Evolutionary conservation across 1,140 invertebrate species (phyloP), one percentile per base, ranked within the genome.

Genomic region (Mactra quadrangularis): DNA sequence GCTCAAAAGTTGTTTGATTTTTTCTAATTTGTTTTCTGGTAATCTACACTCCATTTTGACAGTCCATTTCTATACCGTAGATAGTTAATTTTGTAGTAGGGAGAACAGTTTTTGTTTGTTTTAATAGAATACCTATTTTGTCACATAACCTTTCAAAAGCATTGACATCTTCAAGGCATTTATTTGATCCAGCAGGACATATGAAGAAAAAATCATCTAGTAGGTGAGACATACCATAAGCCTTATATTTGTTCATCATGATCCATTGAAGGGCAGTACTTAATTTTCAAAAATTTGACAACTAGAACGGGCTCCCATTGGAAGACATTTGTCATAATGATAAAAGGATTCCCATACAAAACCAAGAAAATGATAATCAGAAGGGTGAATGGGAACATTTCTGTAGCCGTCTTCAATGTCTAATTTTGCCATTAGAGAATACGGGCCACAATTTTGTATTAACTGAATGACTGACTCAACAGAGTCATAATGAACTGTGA

Each of bases 151-250:
- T 3, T 35, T 79, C 2, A 59, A 83, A 83, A 15, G 4, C 41
- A 0, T 79, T 11, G 11, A 83, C 25, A 35, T 72, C 41, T 7
- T n/a, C 17, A 4, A 41, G 27, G 38, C 82, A 85, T 27, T 82
- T n/a, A n/a, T 29, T n/a, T 17, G 52, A 9, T 52, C 76, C 64
- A 19, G 27, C 15, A 0, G 60, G 62, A 31, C 64, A 53, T 0
- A 83, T 7, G 15, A 82, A 52, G n/a, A 83, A 53, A 41, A 85
- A 83, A 64, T 85, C 84, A 55, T 83, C 84, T 11, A 85, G 13
- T 1, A 85, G 41, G 62, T 83, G 79, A 17, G 33, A 19, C 45
- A 72, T 83, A 35, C 35, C 17, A 22, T 17, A 13, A 3, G 27
- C 59, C 13, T 55, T 19, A 0, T 47, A 22, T 52, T 55, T 31